Evolutionary conservation across 2,888 invertebrate species (phyloP), one percentile per base, ranked within the genome.

Genomic region (Calephelis perditalis): DNA sequence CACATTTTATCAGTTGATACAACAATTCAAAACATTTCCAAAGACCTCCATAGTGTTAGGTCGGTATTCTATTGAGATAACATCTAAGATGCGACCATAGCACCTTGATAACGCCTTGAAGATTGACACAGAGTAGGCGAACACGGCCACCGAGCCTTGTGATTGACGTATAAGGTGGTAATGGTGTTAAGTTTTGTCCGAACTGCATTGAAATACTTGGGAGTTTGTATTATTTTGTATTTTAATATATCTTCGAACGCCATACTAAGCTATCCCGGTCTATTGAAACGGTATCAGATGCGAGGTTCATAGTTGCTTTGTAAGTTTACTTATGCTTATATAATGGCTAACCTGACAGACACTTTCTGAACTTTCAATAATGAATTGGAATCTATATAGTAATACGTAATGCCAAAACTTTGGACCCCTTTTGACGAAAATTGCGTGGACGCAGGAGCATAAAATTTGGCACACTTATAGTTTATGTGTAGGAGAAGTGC

Each of bases 51-150:
- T 26, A 52, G 49, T 52, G 49, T 52, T 52, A 52, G 49, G 15
- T 52, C 49, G 49, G 49, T 26, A 52, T 52, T 52, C 49, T 52
- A 52, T 52, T 52, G 49, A 5, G 49, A 52, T 52, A 52, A 15
- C 35, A 52, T 52, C 49, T 52, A 52, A 52, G 49, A 35, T 52
- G 49, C 15, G 15, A 52, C 49, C 56, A 60, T 62, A 64, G 62
- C 65, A 59, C 61, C 62, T 62, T 56, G 68, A 63, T 71, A 70
- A 65, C 56, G 36, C 57, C 47, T 62, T 62, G 67, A 64, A 70
- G 81, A 81, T 79, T 81, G 81, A 79, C 81, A 73, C 71, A 72
- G 78, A 81, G 79, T 76, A 75, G 77, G 73, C 70, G 69, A 73
- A 66, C 57, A 59, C 57, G 65, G 74, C 73, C 81, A 76, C 71